phyloP scores from a whole-genome alignment of 35 echinoderm and acorn worm species.

The Acanthaster planci region DNA sequence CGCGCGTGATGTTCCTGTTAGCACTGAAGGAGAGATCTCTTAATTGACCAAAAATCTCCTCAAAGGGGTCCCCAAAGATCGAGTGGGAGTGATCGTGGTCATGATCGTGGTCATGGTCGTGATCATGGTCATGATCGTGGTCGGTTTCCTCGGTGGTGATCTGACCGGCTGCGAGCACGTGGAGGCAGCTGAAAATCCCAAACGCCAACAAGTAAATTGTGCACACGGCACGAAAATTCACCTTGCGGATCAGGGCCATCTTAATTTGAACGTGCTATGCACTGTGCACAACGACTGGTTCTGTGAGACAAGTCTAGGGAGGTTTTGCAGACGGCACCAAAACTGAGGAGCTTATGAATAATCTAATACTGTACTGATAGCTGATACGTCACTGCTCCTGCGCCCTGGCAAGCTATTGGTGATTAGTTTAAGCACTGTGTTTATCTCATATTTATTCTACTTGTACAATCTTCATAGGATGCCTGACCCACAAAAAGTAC shows the following conservation, averaged over 20 bases:
- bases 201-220: background rate
- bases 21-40: background rate
- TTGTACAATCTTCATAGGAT: too few species aligned
- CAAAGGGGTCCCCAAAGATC: background rate
- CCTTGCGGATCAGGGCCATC: background rate
- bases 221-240: constrained; percentile 16
- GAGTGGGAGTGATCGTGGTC: background rate
- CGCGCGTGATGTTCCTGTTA: background rate
- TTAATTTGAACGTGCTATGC: background rate
- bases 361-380: too few species aligned
- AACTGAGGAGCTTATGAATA: too few species aligned
- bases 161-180: background rate
- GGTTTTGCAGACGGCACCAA: background rate
- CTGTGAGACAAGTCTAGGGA: background rate
- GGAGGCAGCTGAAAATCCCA: background rate
- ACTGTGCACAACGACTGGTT: too few species aligned
- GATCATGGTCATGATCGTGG: too few species aligned
- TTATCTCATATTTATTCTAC: too few species aligned
- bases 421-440: too few species aligned
- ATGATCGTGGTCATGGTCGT: too few species aligned
- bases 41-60: background rate
- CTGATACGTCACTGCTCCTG: too few species aligned
- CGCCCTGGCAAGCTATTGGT: too few species aligned
- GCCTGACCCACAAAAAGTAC: too few species aligned
- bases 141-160: background rate